A percentile compares a stretch with the other conserved stretches of the same genome.
Conservation (phyloP, 2,888 invertebrate species). For the Drosophila mimica region DNA sequence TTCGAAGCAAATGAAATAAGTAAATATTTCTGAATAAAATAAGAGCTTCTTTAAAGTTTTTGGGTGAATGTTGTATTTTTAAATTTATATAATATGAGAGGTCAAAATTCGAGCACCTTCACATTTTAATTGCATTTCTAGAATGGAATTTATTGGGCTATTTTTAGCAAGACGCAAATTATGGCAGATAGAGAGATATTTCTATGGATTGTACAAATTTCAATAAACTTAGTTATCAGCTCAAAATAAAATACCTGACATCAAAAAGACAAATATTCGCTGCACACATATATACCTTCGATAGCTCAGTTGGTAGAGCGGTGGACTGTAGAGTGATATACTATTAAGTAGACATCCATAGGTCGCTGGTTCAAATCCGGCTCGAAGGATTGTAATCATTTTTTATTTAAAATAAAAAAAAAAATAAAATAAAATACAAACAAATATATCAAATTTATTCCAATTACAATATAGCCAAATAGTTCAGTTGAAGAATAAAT, state of each 20-base stretch:
- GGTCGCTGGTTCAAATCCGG: constrained; percentile 45
- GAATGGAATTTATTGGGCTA: background rate
- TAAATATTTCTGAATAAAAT: background rate
- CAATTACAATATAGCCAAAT: background rate
- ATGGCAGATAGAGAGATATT: background rate
- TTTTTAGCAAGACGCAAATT: background rate
- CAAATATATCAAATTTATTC: background rate
- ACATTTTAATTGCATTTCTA: background rate
- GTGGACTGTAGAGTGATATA: constrained; percentile 68
- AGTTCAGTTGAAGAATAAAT: background rate
- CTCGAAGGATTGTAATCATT: constrained; percentile 28
- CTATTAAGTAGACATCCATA: constrained; percentile 25
- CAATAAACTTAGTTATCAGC: background rate
- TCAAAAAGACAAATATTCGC: background rate
- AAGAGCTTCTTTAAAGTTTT: no score
- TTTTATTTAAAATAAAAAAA: background rate
- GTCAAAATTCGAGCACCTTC: background rate
- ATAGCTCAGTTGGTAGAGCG: constrained; percentile 79
- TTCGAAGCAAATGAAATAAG: background rate
- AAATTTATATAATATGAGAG: no score
- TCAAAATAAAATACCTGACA: background rate
- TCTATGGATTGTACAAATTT: background rate
- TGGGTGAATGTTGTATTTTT: no score
- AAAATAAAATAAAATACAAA: background rate
- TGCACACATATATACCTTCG: constrained; percentile 20